Evolutionary conservation across 2,888 invertebrate genomes (phyloP).

Genomic region (Frankliniella intonsa): DNA sequence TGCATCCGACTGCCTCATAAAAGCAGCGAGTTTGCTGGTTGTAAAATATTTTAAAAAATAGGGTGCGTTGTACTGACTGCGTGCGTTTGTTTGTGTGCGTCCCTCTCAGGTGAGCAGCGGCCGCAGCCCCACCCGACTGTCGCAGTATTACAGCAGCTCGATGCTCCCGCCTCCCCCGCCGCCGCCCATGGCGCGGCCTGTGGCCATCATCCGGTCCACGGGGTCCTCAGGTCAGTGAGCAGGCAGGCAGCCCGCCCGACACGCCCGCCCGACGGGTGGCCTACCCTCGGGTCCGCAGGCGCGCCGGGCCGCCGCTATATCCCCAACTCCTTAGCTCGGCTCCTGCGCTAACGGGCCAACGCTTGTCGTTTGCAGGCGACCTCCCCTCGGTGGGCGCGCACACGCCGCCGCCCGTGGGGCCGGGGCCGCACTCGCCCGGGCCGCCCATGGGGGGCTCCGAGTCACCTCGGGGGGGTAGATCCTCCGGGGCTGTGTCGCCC

Average conservation of each 20-base stretch:
- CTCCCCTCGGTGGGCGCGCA: slow-evolving; percentile 42
- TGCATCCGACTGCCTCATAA: no score
- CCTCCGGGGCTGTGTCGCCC: slow-evolving; percentile 36
- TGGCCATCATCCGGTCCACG: slow-evolving; percentile 90
- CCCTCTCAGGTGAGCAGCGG: slow-evolving; percentile 53
- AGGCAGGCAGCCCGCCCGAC: background rate
- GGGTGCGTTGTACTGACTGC: slow-evolving; percentile 36
- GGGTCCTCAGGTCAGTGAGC: slow-evolving; percentile 48
- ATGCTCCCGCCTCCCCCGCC: slow-evolving; percentile 94
- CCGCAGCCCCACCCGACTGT: slow-evolving; percentile 65
- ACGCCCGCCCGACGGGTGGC: slow-evolving; percentile 9
- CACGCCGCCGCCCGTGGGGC: slow-evolving; percentile 36
- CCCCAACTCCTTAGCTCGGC: no score
- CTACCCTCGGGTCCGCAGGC: slow-evolving; percentile 10
- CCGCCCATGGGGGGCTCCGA: slow-evolving; percentile 36
- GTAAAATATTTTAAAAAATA: no score
- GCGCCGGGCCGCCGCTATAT: background rate
- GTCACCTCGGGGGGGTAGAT: slow-evolving; percentile 36
- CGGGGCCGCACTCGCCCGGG: slow-evolving; percentile 36
- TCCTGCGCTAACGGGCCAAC: no score
- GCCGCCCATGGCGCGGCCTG: slow-evolving; percentile 93
- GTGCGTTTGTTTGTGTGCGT: slow-evolving; percentile 40
- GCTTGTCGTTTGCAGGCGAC: slow-evolving; percentile 39
- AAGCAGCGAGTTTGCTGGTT: background rate
- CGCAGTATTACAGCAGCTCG: slow-evolving; percentile 83